Percentiles rank a stretch among this genome's conserved stretches.
Evolutionary conservation across 2,113 vertebrate species (phyloP).

Genomic region (Pseudois nayaur): DNA sequence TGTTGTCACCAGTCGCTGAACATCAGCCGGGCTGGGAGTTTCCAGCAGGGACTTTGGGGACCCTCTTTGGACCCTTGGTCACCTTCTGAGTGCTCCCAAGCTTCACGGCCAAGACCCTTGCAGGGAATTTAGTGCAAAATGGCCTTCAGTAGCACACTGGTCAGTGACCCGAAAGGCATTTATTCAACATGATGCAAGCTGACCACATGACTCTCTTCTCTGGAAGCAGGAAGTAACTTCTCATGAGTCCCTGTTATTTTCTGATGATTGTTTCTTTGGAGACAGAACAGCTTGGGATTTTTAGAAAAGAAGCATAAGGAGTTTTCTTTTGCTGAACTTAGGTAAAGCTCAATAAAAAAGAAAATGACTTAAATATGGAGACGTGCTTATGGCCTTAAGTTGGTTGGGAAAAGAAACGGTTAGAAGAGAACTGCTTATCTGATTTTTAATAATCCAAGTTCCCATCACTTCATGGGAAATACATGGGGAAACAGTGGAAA

Average conservation of each 20-base stretch:
- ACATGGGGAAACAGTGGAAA: too few species aligned
- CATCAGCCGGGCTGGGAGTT: rapidly evolving
- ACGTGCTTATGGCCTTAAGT: not conserved
- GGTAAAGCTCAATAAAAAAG: not conserved
- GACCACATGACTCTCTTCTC: not conserved
- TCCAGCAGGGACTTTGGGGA: not conserved
- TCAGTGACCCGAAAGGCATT: not conserved
- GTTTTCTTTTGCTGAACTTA: not conserved
- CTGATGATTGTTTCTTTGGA: not conserved
- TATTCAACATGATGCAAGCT: not conserved
- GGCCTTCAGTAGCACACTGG: not conserved
- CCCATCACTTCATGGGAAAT: too few species aligned
- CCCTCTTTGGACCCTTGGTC: not conserved
- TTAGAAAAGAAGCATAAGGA: not conserved
- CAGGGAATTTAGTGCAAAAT: not conserved
- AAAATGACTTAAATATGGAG: not conserved
- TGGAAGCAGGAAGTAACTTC: not conserved
- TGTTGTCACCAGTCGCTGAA: rapidly evolving
- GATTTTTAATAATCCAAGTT: not conserved
- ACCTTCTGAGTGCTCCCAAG: rapidly evolving
- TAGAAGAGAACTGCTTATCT: not conserved
- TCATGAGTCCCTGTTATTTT: not conserved
- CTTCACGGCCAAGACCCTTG: not conserved
- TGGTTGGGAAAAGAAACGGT: not conserved
- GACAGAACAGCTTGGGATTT: not conserved